phyloP scores from a whole-genome alignment of 2,888 invertebrate genomes.

The Diaphora mendica region DNA sequence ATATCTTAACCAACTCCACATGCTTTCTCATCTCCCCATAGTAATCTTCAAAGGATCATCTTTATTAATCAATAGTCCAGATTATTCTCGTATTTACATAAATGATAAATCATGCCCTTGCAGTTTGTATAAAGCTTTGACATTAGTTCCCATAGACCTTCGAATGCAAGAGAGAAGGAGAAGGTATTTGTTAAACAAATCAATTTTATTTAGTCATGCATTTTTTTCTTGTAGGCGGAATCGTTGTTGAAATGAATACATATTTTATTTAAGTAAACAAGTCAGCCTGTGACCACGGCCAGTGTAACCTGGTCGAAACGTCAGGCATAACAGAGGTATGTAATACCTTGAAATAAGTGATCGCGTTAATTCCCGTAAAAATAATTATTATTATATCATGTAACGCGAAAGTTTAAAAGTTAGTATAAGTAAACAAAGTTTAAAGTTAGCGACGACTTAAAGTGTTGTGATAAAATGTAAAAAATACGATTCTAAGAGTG shows the following conservation, averaged over 20 bases:
- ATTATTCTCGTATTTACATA: slow-evolving; percentile 63
- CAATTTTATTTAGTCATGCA: slow-evolving; percentile 58
- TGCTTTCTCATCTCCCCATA: slow-evolving; percentile 18
- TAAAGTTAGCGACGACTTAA: slow-evolving; percentile 11
- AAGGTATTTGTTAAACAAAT: slow-evolving; percentile 70
- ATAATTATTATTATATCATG: too few species aligned
- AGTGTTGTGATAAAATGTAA: slow-evolving; percentile 16
- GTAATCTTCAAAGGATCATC: slow-evolving; percentile 36
- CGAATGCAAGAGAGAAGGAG: slow-evolving; percentile 47
- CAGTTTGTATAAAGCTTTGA: slow-evolving; percentile 51
- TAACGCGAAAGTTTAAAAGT: too few species aligned
- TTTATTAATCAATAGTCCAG: slow-evolving; percentile 57
- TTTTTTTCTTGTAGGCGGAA: slow-evolving; percentile 49
- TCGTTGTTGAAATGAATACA: slow-evolving; percentile 39
- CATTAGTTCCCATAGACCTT: slow-evolving; percentile 61
- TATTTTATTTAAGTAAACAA: slow-evolving; percentile 36
- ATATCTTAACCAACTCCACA: neutral
- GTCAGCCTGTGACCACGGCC: too few species aligned
- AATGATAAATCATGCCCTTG: slow-evolving; percentile 60
- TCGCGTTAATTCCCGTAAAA: too few species aligned
- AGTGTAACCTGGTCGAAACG: too few species aligned
- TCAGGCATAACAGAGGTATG: too few species aligned
- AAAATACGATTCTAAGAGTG: slow-evolving; percentile 17
- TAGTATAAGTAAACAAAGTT: slow-evolving; percentile 27
- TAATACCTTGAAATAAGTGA: too few species aligned